Evolutionary conservation across 2,888 invertebrate genomes (phyloP), one percentile per base, ranked within the genome.

Genomic region (Thera obeliscata): DNA sequence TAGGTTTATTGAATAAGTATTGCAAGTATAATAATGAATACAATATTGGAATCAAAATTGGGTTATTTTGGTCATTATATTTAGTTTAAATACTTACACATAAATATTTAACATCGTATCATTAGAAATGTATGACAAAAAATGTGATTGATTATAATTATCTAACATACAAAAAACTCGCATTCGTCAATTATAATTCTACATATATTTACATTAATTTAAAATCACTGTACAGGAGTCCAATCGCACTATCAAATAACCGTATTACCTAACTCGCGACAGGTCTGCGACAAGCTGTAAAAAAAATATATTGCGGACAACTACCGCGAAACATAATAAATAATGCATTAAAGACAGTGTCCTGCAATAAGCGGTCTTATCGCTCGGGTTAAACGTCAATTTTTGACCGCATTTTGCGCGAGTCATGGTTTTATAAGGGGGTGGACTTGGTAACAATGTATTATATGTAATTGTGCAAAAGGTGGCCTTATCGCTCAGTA

Each of bases 31-130:
- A 38, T 55, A 35, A 9, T 57, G 7, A 58, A 35, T 59, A 38
- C 22, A 38, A 52, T 56, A 7, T 22, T 52, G 43, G 43, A 46
- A 46, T 9, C 8, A 46, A 46, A 7, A 2, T 7, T 61, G 46
- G 35, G 61, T 33, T 54, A 54, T 54, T 61, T 61, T 61, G 61
- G 61, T 61, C 61, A 36, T 54, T 48, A 59, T 11, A 52, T 12
- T 60, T 52, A 58, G 8, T 35, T 38, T 59, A 48, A 43, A 58
- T 48, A 58, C 46, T 48, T 56, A 56, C 3, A 57, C 6, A 22
- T 57, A 9, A 49, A 22, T 8, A 50, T 33, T 50, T 33, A 7
- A 22, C 22, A 50, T 9, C 0, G 8, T 9, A 9, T 2, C 8
- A 46, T 46, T 46, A 9, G 1, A 46, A 46, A 9, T 43, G 8